phyloP scores from a whole-genome alignment of 2,888 invertebrate species.

The Linnaemya vulpina region DNA sequence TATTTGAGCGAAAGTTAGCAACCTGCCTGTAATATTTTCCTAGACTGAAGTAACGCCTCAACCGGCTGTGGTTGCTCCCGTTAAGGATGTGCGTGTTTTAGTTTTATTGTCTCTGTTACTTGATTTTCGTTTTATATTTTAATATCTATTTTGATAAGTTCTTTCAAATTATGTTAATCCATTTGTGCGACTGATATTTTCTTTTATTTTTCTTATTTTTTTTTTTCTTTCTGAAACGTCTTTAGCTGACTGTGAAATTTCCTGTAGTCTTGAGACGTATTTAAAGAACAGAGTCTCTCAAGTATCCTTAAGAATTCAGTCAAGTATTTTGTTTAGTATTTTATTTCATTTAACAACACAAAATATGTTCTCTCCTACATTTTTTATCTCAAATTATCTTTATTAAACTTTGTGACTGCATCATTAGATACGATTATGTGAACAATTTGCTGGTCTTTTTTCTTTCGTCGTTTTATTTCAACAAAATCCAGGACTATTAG shows the following conservation, averaged over 20 bases:
- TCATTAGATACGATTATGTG: conserved; percentile 45
- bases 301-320: background rate
- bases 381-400: conserved; percentile 22
- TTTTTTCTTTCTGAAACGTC: background rate
- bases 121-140: no score
- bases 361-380: background rate
- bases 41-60: no score
- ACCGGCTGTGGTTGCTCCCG: no score
- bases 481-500: conserved; percentile 34
- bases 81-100: no score
- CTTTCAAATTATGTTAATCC: no score
- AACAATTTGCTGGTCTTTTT: conserved; percentile 26
- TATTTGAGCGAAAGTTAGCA: no score
- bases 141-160: no score
- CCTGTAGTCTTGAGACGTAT: background rate
- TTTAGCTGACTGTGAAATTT: background rate
- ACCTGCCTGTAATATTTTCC: no score
- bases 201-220: no score
- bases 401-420: conserved; percentile 34
- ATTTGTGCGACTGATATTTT: no score
- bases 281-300: background rate
- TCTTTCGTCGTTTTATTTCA: conserved; percentile 9
- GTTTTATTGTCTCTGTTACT: no score
- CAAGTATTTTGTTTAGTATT: conserved; percentile 2
- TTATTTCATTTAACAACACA: background rate